These are phyloP conservation scores for Macroramphosus scolopax DNA, from an alignment of 2,797 vertebrate species.

Conservation along the genomic window DNA sequence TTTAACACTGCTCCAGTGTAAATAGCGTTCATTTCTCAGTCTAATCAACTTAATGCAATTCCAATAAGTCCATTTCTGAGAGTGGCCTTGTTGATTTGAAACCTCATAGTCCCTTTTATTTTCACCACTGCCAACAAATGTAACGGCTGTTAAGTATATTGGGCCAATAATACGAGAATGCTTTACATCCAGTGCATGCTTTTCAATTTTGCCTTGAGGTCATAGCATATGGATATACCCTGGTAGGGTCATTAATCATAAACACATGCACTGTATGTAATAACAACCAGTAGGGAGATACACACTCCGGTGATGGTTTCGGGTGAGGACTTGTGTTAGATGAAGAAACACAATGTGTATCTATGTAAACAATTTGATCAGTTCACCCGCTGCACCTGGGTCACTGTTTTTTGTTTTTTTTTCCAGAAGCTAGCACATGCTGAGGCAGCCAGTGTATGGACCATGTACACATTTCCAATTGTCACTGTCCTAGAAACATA, in stretches of 20 bases:
- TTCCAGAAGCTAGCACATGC: conserved; percentile 17
- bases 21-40: conserved; percentile 70
- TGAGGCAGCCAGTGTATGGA: conserved; percentile 21
- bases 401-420: conserved; percentile 24
- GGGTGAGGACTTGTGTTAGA: conserved; percentile 39
- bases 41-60: conserved; percentile 77
- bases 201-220: conserved; percentile 77
- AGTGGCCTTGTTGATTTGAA: conserved; percentile 75
- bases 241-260: conserved; percentile 73
- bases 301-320: conserved; percentile 44
- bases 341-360: conserved; percentile 33
- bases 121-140: conserved; percentile 72
- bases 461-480: conserved; percentile 32
- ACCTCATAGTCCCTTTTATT: conserved; percentile 67
- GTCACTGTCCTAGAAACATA: conserved; percentile 50
- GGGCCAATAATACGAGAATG: conserved; percentile 73
- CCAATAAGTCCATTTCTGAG: conserved; percentile 75
- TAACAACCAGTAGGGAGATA: conserved; percentile 55
- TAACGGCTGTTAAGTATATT: conserved; percentile 77
- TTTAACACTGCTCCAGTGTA: conserved; percentile 70
- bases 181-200: conserved; percentile 72
- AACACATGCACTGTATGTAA: conserved; percentile 61
- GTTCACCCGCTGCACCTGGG: conserved; percentile 35
- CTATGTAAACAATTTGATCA: conserved; percentile 50
- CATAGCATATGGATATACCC: conserved; percentile 62